Base-by-base conservation (phyloP, 30 jellyfish, hydroid and myxozoan species). In the Chrysaora quinquecirrha region DNA sequence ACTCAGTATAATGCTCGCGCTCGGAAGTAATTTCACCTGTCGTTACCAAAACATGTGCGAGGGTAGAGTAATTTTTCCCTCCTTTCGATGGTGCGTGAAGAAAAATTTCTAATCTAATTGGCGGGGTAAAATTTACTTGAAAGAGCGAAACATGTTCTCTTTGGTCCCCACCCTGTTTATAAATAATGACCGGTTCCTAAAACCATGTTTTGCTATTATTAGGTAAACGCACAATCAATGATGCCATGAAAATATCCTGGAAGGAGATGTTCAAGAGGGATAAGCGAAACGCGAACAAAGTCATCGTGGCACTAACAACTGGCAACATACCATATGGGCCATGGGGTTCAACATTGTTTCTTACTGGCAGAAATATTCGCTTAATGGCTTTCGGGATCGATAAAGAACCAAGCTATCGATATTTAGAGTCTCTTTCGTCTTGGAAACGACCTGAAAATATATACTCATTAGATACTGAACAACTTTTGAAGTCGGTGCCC, bases 221-320 rank as follows among this genome's bases (percentile, higher is more conserved):
- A n/a, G n/a, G n/a, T n/a, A 52, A 48, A 22, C 75, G 97, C 27
- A 84, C 93, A 12, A 79, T 95, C 25, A 95, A 95, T 61, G 99
- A 95, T 35, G 99, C 96, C 2, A 71, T 95, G 75, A 95, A 95
- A 54, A 46, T 34, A 31, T 94, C 99, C 16, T 95, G 99, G 99
- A 69, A 90, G 34, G 99, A 95, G 52, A 95, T 79, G 48, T 80
- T 86, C 29, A 95, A 89, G 78, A 74, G 52, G n/a, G 73, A 75
- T 34, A 73, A 83, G 19, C 90, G 99, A 19, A 64, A 47, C 32
- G 89, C 90, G 4, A 96, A 83, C 49, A 88, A 80, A 75, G 97
- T 85, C 14, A 78, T 95, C 49, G 75, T 89, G 34, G 96, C 97
- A 21, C 60, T 89, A 83, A 84, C 96, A 25, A 79, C 99, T 4